Evolutionary conservation across 2,888 invertebrate species (phyloP), one percentile per base, ranked within the genome.

Genomic region (Drosophila pseudotakahashii): DNA sequence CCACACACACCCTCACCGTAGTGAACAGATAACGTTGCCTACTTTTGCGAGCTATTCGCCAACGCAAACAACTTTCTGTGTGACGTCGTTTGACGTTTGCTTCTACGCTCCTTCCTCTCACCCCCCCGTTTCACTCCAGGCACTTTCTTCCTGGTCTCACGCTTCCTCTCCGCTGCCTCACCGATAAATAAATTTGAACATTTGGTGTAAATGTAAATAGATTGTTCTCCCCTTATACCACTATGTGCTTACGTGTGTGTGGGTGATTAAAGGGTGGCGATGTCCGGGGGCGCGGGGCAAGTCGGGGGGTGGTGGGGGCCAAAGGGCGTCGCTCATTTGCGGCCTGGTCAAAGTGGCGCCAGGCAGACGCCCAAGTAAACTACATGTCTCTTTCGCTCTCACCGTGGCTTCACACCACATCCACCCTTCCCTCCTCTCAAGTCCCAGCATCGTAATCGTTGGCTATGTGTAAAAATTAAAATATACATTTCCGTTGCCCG

Each of bases 181-280:
- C 87, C 88, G 79, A 88, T 85, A 77, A 80, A 77, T 77, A 88
- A 88, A 89, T 81, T 88, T 85, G 80, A 85, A 89, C 83, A 89
- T 89, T 89, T 89, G 85, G 87, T 87, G 87, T 81, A 84, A 86
- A 86, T 90, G 88, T 89, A 90, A 90, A 90, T 90, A 89, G 89
- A 91, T 90, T 90, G 89, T 78, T 73, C 75, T 73, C 74, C 78
- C 82, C 79, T 82, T 85, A 26, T 59, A 51, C 6, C 23, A 59
- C 30, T 44, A 2, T 6, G 14, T 14, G 10, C 11, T 14, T 19
- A 39, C 19, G 81, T 45, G 47, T 58, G 44, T 53, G 47, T 72
- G 69, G 59, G 77, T 86, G 84, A 83, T 84, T 85, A 84, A 85
- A 79, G 85, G 78, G 73, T 78, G 84, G 70, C 70, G 36, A 57